A percentile compares a stretch with the other conserved stretches of the same genome.
phyloP scores from a whole-genome alignment of 2,797 vertebrate genomes.

The Silurus aristotelis region DNA sequence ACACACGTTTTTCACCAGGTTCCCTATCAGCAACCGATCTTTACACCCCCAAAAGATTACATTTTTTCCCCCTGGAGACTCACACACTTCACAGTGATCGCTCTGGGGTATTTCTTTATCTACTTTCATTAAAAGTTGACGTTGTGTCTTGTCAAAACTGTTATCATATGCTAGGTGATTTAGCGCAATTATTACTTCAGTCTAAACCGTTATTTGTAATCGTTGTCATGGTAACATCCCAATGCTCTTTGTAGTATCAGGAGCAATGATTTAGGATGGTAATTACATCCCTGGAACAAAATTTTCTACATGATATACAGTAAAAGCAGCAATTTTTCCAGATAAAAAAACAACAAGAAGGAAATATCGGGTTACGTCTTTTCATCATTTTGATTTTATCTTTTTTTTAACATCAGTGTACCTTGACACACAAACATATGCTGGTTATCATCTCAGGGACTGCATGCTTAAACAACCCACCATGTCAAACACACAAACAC shows the following conservation, averaged over 20 bases:
- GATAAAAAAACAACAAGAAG: too few relatives aligned
- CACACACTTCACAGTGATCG: not conserved
- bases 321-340: too few relatives aligned
- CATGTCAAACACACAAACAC: conserved; percentile 49
- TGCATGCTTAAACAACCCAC: not conserved
- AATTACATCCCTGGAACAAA: too few relatives aligned
- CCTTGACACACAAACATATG: not conserved
- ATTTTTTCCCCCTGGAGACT: not conserved
- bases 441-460: not conserved
- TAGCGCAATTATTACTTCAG: not conserved
- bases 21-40: not conserved
- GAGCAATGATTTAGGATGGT: not conserved
- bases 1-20: not conserved
- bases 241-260: not conserved
- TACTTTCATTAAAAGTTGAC: not conserved
- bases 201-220: not conserved
- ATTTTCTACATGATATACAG: too few relatives aligned
- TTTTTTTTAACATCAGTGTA: not conserved
- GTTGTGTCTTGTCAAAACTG: not conserved
- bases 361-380: too few relatives aligned
- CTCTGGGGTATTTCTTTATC: not conserved
- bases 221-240: not conserved
- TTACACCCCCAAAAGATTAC: not conserved
- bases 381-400: not conserved
- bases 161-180: not conserved